Evolutionary conservation across 1,140 invertebrate species (phyloP).

Genomic region (Dreissena polymorpha): DNA sequence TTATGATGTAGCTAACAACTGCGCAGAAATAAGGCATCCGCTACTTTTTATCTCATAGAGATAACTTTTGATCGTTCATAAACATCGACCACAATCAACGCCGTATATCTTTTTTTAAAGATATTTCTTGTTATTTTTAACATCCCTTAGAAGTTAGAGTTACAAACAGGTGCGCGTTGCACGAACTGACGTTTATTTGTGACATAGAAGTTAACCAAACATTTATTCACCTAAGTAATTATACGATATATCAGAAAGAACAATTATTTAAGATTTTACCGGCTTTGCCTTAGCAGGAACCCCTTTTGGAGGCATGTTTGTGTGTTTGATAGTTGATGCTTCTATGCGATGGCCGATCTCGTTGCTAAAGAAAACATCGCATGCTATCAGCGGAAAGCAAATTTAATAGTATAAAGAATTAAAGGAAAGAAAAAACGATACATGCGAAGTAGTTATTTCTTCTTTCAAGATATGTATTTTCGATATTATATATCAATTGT

Average conservation of each 20-base stretch:
- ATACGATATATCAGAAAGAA: constrained; percentile 10
- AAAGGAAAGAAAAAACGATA: too few species aligned
- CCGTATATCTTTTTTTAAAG: too few species aligned
- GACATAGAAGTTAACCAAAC: not conserved
- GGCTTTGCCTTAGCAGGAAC: constrained; percentile 55
- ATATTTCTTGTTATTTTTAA: not conserved
- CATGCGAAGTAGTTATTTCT: too few species aligned
- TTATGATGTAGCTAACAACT: too few species aligned
- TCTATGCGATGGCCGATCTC: constrained; percentile 46
- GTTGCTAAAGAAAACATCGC: constrained; percentile 57
- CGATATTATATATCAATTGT: too few species aligned
- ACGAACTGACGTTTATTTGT: not conserved
- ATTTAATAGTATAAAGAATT: too few species aligned
- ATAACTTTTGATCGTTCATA: too few species aligned
- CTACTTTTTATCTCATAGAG: too few species aligned
- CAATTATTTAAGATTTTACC: constrained; percentile 25
- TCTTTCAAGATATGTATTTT: too few species aligned
- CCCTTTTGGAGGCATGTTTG: constrained; percentile 61
- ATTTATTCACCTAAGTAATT: not conserved
- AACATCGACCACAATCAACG: too few species aligned
- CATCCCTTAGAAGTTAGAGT: not conserved
- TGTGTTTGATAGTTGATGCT: not conserved
- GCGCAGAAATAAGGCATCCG: too few species aligned
- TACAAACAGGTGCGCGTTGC: not conserved
- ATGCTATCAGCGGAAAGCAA: too few species aligned